Evolutionary conservation across 2,797 vertebrate species (phyloP).

Genomic region (Parotocinclus haroldoi): DNA sequence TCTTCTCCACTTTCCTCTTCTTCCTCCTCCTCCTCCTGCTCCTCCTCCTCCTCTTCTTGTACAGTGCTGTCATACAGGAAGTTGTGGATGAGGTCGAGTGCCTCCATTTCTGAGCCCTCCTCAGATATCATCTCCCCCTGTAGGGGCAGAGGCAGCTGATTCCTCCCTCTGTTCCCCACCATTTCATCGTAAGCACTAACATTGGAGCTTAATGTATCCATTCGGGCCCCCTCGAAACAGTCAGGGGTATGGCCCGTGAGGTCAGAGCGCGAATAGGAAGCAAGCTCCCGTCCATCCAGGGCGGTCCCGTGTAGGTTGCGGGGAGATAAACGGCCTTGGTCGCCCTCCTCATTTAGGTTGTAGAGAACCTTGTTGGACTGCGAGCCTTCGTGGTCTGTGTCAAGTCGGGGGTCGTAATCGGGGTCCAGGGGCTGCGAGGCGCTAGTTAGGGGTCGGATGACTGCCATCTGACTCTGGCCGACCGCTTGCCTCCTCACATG

Average conservation of each 20-base stretch:
- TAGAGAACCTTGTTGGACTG: conserved; percentile 86
- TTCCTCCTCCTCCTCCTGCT: conserved; percentile 56
- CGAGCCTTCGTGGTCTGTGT: conserved; percentile 80
- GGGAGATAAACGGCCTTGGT: conserved; percentile 62
- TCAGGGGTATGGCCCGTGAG: conserved; percentile 69
- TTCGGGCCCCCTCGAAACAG: conserved; percentile 74
- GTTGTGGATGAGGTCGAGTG: conserved; percentile 84
- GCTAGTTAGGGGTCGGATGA: conserved; percentile 99
- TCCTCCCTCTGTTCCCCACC: conserved; percentile 58
- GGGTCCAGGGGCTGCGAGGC: conserved; percentile 72
- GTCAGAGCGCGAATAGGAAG: conserved; percentile 72
- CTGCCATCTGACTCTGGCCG: conserved; percentile 97
- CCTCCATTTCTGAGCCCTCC: conserved; percentile 74
- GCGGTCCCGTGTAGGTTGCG: conserved; percentile 70
- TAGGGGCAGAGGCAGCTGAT: conserved; percentile 69
- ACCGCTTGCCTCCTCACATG: conserved; percentile 97
- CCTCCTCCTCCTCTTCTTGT: conserved; percentile 65
- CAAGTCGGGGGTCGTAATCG: conserved; percentile 78
- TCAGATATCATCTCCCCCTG: conserved; percentile 63
- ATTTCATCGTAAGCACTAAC: conserved; percentile 68
- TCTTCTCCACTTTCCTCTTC: conserved; percentile 60
- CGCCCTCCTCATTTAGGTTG: conserved; percentile 83
- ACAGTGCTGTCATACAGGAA: conserved; percentile 83
- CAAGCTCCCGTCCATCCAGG: conserved; percentile 70
- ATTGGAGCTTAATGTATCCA: conserved; percentile 75